A percentile compares a stretch with the other conserved stretches of the same genome.
These are phyloP conservation scores for Corbicula japonica DNA, from an alignment of 2,888 invertebrate genomes.

Conservation along the genomic window DNA sequence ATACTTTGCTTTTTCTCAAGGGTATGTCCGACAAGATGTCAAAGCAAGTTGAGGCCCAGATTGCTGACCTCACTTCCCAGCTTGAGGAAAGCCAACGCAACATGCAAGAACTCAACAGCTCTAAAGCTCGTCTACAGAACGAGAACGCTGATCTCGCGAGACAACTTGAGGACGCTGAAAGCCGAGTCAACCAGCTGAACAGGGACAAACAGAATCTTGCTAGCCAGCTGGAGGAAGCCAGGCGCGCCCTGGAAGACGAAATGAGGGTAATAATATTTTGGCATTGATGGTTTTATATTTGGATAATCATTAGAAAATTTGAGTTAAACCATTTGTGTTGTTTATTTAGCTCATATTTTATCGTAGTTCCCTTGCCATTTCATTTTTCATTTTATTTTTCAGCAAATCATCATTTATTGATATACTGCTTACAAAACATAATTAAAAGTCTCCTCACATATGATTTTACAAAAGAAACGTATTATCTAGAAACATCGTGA, in stretches of 20 bases:
- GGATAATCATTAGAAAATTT: no score
- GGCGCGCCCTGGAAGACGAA: conserved; percentile 99
- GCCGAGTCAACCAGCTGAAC: conserved; percentile 97
- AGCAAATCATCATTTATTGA: no score
- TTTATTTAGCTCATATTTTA: no score
- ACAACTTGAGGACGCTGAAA: conserved; percentile 99
- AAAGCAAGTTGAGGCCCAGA: conserved; percentile 98
- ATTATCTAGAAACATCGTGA: no score
- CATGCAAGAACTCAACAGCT: conserved; percentile 93
- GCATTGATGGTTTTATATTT: no score
- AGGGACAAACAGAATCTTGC: conserved; percentile 96
- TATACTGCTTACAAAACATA: no score
- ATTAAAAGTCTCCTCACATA: no score
- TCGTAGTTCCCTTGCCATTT: no score
- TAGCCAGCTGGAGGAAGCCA: conserved; percentile 98
- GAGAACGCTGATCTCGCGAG: conserved; percentile 99
- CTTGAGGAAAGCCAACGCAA: conserved; percentile 99
- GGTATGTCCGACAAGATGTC: conserved; percentile 99
- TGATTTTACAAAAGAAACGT: no score
- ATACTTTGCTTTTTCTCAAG: conserved; percentile 87
- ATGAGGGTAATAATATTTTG: conserved; percentile 88
- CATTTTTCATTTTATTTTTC: no score
- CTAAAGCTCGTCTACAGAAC: conserved; percentile 98
- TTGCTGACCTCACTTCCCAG: conserved; percentile 97
- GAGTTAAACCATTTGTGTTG: no score